Evolutionary conservation across 2,113 vertebrate species (phyloP).

Genomic region (Todiramphus saurophagus): DNA sequence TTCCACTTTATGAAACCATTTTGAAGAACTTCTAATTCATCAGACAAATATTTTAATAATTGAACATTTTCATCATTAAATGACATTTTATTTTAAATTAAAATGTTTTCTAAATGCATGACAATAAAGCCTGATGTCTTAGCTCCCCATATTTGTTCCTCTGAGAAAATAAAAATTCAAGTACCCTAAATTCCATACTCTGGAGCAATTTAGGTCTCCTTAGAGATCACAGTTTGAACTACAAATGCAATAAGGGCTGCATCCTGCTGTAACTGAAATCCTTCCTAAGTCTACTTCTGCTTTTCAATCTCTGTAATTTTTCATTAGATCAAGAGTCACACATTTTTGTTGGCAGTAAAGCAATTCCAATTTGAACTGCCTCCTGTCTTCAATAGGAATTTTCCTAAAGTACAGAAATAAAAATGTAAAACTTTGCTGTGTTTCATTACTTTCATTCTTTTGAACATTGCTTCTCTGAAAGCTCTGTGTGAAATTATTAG

Average conservation of each 20-base stretch:
- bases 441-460: conserved; percentile 81
- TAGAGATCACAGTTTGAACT: conserved; percentile 68
- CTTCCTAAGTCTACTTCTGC: conserved; percentile 44
- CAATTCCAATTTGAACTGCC: conserved; percentile 74
- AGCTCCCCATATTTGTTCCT: conserved; percentile 21
- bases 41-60: not conserved
- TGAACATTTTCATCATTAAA: not conserved
- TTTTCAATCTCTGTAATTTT: conserved; percentile 73
- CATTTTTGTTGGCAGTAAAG: conserved; percentile 74
- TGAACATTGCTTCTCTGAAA: conserved; percentile 75
- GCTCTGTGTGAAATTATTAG: conserved; percentile 84
- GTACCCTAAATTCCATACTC: conserved; percentile 38
- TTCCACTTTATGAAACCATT: not conserved
- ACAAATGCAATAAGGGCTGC: conserved; percentile 54
- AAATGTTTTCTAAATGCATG: not conserved
- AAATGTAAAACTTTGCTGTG: conserved; percentile 77
- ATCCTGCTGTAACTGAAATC: conserved; percentile 60
- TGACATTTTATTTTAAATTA: conserved; percentile 1
- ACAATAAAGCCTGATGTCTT: conserved; percentile 3
- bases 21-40: not conserved
- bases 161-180: conserved; percentile 32
- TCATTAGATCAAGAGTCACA: conserved; percentile 75
- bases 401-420: conserved; percentile 71
- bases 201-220: conserved; percentile 62
- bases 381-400: conserved; percentile 72